Evolutionary conservation across 2,797 vertebrate genomes (phyloP).

Genomic region (Mycteria americana): DNA sequence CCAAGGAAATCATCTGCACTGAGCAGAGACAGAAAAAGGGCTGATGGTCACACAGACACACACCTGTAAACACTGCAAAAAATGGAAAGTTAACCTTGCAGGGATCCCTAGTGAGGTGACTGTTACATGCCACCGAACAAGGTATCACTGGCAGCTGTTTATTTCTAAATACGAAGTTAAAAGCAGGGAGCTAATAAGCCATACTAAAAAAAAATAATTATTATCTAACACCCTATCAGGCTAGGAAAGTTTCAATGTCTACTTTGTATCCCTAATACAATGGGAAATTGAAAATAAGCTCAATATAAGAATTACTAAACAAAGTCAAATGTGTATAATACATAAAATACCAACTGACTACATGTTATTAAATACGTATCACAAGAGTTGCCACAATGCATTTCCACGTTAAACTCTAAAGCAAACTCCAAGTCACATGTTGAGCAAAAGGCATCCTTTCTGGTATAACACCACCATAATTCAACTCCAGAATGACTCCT

Average conservation of each 20-base stretch:
- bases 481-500: not conserved
- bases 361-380: constrained; percentile 44
- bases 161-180: constrained; percentile 7
- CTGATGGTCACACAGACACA: not conserved
- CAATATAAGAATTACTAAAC: not conserved
- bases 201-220: not conserved
- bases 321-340: not conserved
- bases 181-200: not conserved
- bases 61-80: not conserved
- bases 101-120: not conserved
- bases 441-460: not conserved
- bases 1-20: not conserved
- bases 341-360: constrained; percentile 45
- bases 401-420: not conserved
- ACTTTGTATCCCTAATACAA: not conserved
- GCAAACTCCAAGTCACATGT: not conserved
- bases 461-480: not conserved
- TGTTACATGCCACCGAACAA: not conserved
- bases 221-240: not conserved
- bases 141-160: not conserved
- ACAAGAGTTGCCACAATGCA: constrained; percentile 30
- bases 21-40: not conserved
- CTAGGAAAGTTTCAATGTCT: constrained; percentile 5
- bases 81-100: not conserved
- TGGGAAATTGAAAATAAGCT: not conserved